Evolutionary conservation across 2,888 invertebrate species (phyloP).

Genomic region (Carterocephalus palaemon): DNA sequence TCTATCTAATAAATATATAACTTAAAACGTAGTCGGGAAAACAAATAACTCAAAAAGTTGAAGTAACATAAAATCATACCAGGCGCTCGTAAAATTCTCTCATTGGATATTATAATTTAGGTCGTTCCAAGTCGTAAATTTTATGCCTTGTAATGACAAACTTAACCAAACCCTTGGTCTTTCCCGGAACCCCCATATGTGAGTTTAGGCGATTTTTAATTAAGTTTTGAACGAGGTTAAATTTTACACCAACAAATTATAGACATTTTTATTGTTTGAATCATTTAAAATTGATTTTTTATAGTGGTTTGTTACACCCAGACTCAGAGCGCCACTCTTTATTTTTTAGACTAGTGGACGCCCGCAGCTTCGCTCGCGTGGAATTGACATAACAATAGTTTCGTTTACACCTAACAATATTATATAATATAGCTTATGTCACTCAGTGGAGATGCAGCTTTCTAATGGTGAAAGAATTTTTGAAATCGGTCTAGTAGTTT

Average conservation of each 20-base stretch:
- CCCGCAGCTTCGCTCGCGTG: too few relatives aligned
- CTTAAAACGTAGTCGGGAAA: slow-evolving; percentile 10
- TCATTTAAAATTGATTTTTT: neutral
- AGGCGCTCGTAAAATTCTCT: slow-evolving; percentile 37
- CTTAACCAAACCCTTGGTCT: slow-evolving; percentile 35
- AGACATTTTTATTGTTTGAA: neutral
- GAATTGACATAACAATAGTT: too few relatives aligned
- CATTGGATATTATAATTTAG: slow-evolving; percentile 50
- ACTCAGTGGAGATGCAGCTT: too few relatives aligned
- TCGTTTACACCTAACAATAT: too few relatives aligned
- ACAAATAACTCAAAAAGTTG: slow-evolving; percentile 22
- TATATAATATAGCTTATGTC: too few relatives aligned
- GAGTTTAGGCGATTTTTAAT: slow-evolving; percentile 19
- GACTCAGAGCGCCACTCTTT: too few relatives aligned
- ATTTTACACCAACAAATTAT: slow-evolving; percentile 9
- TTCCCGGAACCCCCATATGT: slow-evolving; percentile 19
- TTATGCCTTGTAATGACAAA: slow-evolving; percentile 52
- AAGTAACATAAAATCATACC: slow-evolving; percentile 17
- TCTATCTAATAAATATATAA: slow-evolving; percentile 16
- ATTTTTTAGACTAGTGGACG: too few relatives aligned
- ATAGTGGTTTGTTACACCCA: neutral
- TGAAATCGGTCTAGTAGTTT: too few relatives aligned
- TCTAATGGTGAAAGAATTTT: too few relatives aligned
- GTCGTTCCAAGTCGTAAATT: slow-evolving; percentile 55
- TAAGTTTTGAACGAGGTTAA: slow-evolving; percentile 11